A percentile compares a stretch with the other conserved stretches of the same genome.
Conservation (phyloP, 2,797 vertebrate genomes). For the Tragopan temminckii region DNA sequence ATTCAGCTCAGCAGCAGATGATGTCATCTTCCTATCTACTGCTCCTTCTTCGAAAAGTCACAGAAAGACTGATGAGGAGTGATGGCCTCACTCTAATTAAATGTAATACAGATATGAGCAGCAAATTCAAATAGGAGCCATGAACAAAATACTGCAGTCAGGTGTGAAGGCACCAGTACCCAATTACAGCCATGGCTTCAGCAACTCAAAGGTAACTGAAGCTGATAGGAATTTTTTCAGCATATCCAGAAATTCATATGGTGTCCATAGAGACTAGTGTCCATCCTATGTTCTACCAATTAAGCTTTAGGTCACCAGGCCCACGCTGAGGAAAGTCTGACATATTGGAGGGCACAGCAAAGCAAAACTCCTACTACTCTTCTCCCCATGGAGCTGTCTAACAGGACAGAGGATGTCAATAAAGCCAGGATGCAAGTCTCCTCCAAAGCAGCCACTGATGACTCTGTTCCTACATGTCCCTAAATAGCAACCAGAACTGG, state of each 20-base stretch:
- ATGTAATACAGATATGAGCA: not conserved
- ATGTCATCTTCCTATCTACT: not conserved
- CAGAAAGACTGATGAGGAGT: not conserved
- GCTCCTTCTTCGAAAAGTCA: not conserved
- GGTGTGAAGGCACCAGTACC: not conserved
- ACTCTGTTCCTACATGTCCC: fast-evolving
- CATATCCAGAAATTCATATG: not conserved
- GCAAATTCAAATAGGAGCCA: not conserved
- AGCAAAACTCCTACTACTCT: not conserved
- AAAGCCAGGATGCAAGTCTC: not conserved
- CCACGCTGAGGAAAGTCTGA: not conserved
- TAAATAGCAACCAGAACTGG: not conserved
- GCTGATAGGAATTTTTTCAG: not conserved
- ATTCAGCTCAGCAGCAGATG: not conserved
- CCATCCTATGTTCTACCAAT: not conserved
- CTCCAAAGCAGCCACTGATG: not conserved
- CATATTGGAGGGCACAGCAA: not conserved
- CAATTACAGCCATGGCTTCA: not conserved
- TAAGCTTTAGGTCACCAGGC: not conserved
- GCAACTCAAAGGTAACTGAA: not conserved
- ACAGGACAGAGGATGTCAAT: not conserved
- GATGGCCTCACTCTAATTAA: not conserved
- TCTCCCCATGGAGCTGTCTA: not conserved
- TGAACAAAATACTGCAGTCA: not conserved
- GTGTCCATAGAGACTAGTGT: not conserved